phyloP scores from a whole-genome alignment of 1,140 invertebrate genomes.

The Nautilus pompilius region DNA sequence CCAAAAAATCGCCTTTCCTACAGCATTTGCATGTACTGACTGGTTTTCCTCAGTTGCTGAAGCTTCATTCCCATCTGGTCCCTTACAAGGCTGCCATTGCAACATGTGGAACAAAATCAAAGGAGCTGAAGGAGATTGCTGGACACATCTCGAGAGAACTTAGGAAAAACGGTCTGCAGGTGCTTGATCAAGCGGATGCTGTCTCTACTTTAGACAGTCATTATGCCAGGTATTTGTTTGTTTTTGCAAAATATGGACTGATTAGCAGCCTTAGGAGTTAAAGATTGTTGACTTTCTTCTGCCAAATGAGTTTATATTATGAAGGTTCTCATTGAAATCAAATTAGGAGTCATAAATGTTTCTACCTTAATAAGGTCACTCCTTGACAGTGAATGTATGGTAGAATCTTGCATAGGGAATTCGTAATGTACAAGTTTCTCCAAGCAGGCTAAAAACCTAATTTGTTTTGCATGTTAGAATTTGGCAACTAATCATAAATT shows the following conservation, averaged over 20 bases:
- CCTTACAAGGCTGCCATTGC: conserved; percentile 28
- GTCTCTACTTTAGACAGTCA: conserved; percentile 12
- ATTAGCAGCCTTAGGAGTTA: neutral
- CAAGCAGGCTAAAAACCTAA: no score
- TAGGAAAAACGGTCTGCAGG: conserved; percentile 12
- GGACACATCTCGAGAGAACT: conserved; percentile 22
- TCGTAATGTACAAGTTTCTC: no score
- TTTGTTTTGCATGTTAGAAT: no score
- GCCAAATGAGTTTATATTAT: neutral
- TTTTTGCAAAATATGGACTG: neutral
- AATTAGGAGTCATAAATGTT: no score
- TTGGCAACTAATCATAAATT: no score
- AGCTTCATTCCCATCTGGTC: conserved; percentile 21
- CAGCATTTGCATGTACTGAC: neutral
- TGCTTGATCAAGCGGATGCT: conserved; percentile 11
- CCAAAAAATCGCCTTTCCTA: no score
- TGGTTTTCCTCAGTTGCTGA: conserved; percentile 17
- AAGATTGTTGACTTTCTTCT: neutral
- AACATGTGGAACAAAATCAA: conserved; percentile 9
- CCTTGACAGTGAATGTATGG: no score
- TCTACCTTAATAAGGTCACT: no score
- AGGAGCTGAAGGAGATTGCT: conserved; percentile 15
- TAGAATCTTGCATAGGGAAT: no score
- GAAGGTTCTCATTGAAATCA: no score
- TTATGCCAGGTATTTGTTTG: conserved; percentile 3